phyloP scores from a whole-genome alignment of 1,140 invertebrate genomes.

The Acyrthosiphon pisum region DNA sequence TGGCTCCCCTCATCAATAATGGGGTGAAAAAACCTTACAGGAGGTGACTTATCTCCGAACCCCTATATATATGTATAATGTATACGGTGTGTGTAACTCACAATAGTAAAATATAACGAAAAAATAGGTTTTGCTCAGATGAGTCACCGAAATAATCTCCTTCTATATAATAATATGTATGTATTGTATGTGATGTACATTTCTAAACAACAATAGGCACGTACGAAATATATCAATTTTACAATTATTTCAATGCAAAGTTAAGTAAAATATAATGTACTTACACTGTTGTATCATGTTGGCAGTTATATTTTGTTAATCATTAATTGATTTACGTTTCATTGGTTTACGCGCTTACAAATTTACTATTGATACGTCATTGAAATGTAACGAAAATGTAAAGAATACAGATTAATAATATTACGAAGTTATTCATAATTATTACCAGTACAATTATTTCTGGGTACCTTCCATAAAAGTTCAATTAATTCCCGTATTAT shows the following conservation, averaged over 20 bases:
- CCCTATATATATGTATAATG: neutral
- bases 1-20: slow-evolving; percentile 27
- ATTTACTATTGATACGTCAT: neutral
- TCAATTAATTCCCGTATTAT: neutral
- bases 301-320: neutral
- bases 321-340: neutral
- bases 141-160: slow-evolving; percentile 4
- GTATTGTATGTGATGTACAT: neutral
- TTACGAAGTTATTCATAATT: neutral
- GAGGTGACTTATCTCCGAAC: slow-evolving; percentile 41
- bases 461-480: neutral
- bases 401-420: neutral
- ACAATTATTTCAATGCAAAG: neutral
- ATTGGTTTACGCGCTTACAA: neutral
- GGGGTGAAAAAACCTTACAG: slow-evolving; percentile 30
- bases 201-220: neutral
- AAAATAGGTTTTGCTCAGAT: slow-evolving; percentile 23
- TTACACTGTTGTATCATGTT: neutral
- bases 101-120: slow-evolving; percentile 40
- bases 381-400: neutral
- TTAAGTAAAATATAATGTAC: neutral
- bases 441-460: neutral
- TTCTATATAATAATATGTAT: neutral
- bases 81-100: slow-evolving; percentile 2
- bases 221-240: neutral